A percentile compares a stretch with the other conserved stretches of the same genome.
phyloP scores from a whole-genome alignment of 2,797 vertebrate species.

The Notoglanidium macrostoma region DNA sequence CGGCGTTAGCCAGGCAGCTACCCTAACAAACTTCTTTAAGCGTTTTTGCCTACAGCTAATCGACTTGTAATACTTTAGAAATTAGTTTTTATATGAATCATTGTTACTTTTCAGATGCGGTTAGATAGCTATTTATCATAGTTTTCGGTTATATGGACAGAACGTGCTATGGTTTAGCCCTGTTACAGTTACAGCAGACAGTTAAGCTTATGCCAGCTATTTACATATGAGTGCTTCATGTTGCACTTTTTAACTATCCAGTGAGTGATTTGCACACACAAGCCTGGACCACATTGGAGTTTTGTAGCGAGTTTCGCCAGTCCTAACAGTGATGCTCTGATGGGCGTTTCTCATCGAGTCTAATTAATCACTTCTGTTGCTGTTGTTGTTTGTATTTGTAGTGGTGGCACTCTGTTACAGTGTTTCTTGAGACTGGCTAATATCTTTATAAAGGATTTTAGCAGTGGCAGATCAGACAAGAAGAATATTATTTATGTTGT shows the following conservation, averaged over 20 bases:
- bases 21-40: not conserved
- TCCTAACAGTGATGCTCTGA: not conserved
- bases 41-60: constrained; percentile 32
- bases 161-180: not conserved
- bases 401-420: not conserved
- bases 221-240: not conserved
- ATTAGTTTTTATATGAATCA: not conserved
- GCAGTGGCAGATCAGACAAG: not conserved
- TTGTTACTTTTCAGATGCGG: not conserved
- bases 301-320: not conserved
- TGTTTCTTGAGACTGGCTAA: not conserved
- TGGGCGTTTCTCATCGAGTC: constrained; percentile 1
- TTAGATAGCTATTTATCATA: not conserved
- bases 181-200: not conserved
- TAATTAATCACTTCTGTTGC: not conserved
- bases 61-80: constrained; percentile 21
- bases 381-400: too few relatives aligned
- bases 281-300: not conserved
- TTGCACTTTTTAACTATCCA: not conserved
- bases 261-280: not conserved
- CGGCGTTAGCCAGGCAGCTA: constrained; percentile 48
- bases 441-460: not conserved
- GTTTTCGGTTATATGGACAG: not conserved
- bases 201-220: not conserved
- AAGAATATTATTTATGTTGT: not conserved